Base-by-base conservation (phyloP, 1,140 invertebrate species). In the Plutomurus gul region DNA sequence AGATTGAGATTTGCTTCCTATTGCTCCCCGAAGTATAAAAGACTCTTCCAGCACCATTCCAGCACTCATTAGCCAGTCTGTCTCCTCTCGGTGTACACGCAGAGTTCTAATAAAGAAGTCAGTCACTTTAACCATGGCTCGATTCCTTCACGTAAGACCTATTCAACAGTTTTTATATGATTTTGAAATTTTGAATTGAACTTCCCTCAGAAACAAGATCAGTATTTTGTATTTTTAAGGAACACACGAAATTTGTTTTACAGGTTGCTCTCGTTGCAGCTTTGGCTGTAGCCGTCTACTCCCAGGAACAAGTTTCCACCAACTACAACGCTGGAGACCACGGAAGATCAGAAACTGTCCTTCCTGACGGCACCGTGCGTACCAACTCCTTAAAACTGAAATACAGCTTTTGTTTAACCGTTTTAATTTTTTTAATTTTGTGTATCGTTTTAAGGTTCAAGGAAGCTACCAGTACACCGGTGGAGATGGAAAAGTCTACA, bases 401-500 rank as follows among this genome's bases (percentile, higher is more conserved):
- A n/a, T n/a, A n/a, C n/a, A n/a, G n/a, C n/a, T n/a, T n/a, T n/a
- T n/a, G n/a, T n/a, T n/a, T n/a, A n/a, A n/a, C n/a, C n/a, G n/a
- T n/a, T n/a, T n/a, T n/a, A n/a, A n/a, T n/a, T n/a, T n/a, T n/a
- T n/a, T n/a, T n/a, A n/a, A n/a, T 47, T 76, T 13, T n/a, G 6
- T 36, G 36, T 6, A 11, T 27, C 22, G 3, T 30, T 25, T 5
- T 18, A 43, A 80, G 46, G 85, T 87, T 5, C 84, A 84, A 40
- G 87, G 87, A 3, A 86, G 87, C 22, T 89, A 89, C 83, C 86
- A 86, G 30, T 90, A 90, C 85, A 83, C 87, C 4, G 89, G 88
- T 18, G 87, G 88, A 10, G 86, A 89, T 82, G 90, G 90, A 16
- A 86, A 87, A 49, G 78, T 87, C n/a, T 89, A 90, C 75, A 90